Base-by-base conservation (phyloP, 2,113 vertebrate genomes). In the Holacanthus passer region DNA sequence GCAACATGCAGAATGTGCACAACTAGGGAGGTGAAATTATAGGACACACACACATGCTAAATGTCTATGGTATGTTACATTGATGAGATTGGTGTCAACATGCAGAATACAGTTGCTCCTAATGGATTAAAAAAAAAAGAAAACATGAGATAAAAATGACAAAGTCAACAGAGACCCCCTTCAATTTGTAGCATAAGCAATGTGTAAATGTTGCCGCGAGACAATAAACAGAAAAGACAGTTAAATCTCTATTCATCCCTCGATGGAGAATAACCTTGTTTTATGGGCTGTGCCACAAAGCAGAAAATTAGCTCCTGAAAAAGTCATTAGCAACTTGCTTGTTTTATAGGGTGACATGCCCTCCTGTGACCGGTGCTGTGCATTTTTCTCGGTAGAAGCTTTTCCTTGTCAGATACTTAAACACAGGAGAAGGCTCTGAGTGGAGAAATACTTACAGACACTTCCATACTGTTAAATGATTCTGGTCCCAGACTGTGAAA, bases 201-300 rank as follows among this genome's bases (percentile, higher is more conserved):
- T 17, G 84, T 79, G 87, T 88, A 89, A 93, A 93, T 83, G 87
- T 84, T 88, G 83, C 86, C 67, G 80, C 4, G 73, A 91, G 87
- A 94, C 87, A 89, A 91, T 94, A 94, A 95, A 95, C 84, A 91
- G 87, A 88, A 88, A 89, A 93, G 93, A 94, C 94, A 94, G 94
- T 96, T 95, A 95, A 95, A 95, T 92, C 93, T 95, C 95, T 95
- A 95, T 95, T 88, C 92, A 91, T 82, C 91, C 89, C 92, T 83
- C 58, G 79, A 73, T 90, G 83, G 89, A 95, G 77, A 94, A 96
- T 87, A 92, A 93, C 89, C 93, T 10, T 32, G 88, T 93, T 95
- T 95, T 94, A 95, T 91, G 53, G 88, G 89, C 79, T 82, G 88
- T 13, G 81, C 79, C 87, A 91, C 89, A 94, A 93, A 82, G 89